Conservation (phyloP, 1,140 invertebrate genomes). For the Drosophila truncata region DNA sequence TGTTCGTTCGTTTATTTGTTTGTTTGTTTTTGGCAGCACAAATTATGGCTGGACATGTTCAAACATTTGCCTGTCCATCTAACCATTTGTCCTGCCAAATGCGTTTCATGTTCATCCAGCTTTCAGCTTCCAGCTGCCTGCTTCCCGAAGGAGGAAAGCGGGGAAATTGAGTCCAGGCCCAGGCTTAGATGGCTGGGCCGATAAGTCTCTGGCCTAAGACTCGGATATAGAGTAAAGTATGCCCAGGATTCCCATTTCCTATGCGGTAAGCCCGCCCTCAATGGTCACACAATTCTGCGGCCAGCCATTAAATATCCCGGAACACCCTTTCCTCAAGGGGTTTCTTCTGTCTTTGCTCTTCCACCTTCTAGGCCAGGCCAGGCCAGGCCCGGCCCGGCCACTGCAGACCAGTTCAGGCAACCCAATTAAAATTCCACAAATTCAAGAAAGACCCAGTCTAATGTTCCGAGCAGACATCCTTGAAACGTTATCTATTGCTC, state of each 20-base stretch:
- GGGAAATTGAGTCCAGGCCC: not conserved
- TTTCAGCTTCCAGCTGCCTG: constrained; percentile 1
- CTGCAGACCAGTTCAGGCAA: too few relatives aligned
- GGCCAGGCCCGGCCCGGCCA: constrained; percentile 5
- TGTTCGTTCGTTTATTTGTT: constrained; percentile 39
- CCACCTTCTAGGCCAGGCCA: not conserved
- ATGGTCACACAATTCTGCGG: constrained; percentile 31
- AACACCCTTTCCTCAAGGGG: constrained; percentile 4
- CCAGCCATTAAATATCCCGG: constrained; percentile 25
- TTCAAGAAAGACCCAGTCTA: constrained; percentile 31
- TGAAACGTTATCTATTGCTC: constrained; percentile 46
- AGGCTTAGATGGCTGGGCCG: constrained; percentile 18
- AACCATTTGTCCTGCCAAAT: constrained; percentile 38
- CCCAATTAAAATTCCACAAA: constrained; percentile 68
- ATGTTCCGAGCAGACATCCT: constrained; percentile 52
- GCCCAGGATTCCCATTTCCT: constrained; percentile 25
- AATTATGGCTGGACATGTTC: constrained; percentile 68
- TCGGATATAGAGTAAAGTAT: constrained; percentile 17
- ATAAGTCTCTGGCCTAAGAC: constrained; percentile 36
- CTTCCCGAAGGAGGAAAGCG: constrained; percentile 16
- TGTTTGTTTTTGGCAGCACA: constrained; percentile 77
- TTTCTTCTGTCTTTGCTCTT: constrained; percentile 14
- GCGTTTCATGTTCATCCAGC: constrained; percentile 18
- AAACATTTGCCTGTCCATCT: constrained; percentile 60
- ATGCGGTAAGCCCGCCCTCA: not conserved